Percentiles rank a stretch among this genome's conserved stretches.
Conservation (phyloP, 2,888 invertebrate species). For the Labia minor region DNA sequence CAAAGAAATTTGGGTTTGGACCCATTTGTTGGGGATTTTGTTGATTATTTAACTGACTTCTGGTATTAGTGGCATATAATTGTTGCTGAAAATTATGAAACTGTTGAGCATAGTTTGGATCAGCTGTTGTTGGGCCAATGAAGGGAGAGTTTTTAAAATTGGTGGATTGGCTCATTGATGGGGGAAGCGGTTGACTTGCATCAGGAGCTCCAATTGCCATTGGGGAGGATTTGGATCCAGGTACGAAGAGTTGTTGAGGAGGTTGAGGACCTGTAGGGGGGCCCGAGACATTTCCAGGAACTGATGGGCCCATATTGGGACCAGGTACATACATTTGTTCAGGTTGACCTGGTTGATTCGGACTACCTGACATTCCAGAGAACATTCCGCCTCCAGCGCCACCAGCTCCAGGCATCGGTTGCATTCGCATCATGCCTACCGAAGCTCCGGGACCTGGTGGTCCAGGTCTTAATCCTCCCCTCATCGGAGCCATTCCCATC, state of each 20-base stretch:
- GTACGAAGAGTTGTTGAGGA: conserved; percentile 47
- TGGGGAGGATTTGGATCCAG: conserved; percentile 45
- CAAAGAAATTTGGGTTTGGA: conserved; percentile 30
- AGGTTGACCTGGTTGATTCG: conserved; percentile 23
- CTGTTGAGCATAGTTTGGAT: conserved; percentile 88
- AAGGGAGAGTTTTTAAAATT: conserved; percentile 64
- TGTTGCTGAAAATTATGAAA: conserved; percentile 94
- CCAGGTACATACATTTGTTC: conserved; percentile 23
- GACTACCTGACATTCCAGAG: conserved; percentile 23
- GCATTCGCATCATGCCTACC: conserved; percentile 30
- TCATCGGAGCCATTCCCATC: conserved; percentile 35
- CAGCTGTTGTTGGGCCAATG: conserved; percentile 73
- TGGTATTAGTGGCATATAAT: conserved; percentile 75
- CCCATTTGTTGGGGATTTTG: conserved; percentile 22
- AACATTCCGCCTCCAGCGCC: not conserved
- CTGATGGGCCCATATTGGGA: conserved; percentile 26
- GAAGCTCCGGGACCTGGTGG: conserved; percentile 34
- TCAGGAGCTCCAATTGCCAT: conserved; percentile 47
- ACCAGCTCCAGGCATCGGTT: conserved; percentile 26
- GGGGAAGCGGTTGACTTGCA: conserved; percentile 62
- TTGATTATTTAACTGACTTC: conserved; percentile 41
- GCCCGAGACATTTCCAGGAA: conserved; percentile 28
- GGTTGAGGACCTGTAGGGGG: conserved; percentile 31
- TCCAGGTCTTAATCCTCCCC: conserved; percentile 30
- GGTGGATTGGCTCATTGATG: conserved; percentile 62